Conservation (phyloP, 2,113 vertebrate species). For the human region DNA sequence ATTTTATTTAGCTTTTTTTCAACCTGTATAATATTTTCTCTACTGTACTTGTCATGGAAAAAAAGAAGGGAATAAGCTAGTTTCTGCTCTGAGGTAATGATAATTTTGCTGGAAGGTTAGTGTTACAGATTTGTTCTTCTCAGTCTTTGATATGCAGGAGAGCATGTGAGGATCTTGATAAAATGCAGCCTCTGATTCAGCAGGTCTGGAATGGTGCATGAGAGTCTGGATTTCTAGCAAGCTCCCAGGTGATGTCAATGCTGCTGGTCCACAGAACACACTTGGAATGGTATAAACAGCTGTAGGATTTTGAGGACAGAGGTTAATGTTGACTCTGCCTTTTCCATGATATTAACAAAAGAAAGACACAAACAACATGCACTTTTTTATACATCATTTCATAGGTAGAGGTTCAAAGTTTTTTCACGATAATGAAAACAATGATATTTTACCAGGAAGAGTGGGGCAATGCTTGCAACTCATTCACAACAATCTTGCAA, state of each 20-base stretch:
- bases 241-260: not conserved
- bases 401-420: not conserved
- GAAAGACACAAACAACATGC: not conserved
- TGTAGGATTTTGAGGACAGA: not conserved
- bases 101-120: not conserved
- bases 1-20: not conserved
- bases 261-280: not conserved
- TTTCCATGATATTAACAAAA: not conserved
- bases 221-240: not conserved
- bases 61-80: not conserved
- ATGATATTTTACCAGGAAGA: not conserved
- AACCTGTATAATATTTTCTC: not conserved
- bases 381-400: not conserved
- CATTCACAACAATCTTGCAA: not conserved
- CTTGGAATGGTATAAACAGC: not conserved
- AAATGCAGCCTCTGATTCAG: not conserved
- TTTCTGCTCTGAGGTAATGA: not conserved
- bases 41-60: not conserved
- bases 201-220: not conserved
- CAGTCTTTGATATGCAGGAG: not conserved
- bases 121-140: not conserved
- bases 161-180: not conserved
- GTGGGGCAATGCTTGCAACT: not conserved
- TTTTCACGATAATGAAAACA: not conserved
- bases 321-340: not conserved